Evolutionary conservation across 2,888 invertebrate genomes (phyloP), one percentile per base, ranked within the genome.

Genomic region (Sarcophaga rosellei): DNA sequence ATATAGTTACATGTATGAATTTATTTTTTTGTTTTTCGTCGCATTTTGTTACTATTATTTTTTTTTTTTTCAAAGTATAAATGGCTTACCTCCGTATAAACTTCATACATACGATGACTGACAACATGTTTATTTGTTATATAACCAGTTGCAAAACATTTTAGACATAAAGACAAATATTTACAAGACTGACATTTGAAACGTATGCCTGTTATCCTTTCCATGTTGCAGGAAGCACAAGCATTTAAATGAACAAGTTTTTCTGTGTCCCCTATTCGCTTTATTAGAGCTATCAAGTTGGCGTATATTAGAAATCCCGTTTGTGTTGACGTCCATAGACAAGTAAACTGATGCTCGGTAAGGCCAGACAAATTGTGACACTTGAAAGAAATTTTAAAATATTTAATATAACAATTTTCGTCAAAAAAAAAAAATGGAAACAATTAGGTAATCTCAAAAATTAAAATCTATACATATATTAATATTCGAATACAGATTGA

Each of bases 151-250:
- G 93, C 91, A 88, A 93, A 93, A 85, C 93, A 93, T 81, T 91
- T 91, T 72, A 93, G 84, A 69, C 93, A 93, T 20, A 93, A 83
- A 0, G 93, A 93, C 6, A 93, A 62, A 85, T 92, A 91, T 20
- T 90, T 90, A 45, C 93, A 93, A 21, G 90, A 88, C 84, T 92
- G 92, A 59, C 93, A 93, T 86, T 93, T 93, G 61, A 93, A 93
- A 0, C 93, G 91, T 35, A 93, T 92, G 20, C 93, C 93, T 72
- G 90, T 89, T 17, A 93, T 93, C 85, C 91, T 91, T 66, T 91
- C 90, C 62, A 88, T 87, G 53, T 90, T 88, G 63, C 93, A 93
- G 20, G 91, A 89, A 0, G 90, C 90, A 83, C 93, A 93, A 0
- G 77, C 65, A 84, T 91, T 92, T 84, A 90, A 90, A 79, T 93